Conservation (phyloP, 2,113 vertebrate genomes). For the Lonchura striata region DNA sequence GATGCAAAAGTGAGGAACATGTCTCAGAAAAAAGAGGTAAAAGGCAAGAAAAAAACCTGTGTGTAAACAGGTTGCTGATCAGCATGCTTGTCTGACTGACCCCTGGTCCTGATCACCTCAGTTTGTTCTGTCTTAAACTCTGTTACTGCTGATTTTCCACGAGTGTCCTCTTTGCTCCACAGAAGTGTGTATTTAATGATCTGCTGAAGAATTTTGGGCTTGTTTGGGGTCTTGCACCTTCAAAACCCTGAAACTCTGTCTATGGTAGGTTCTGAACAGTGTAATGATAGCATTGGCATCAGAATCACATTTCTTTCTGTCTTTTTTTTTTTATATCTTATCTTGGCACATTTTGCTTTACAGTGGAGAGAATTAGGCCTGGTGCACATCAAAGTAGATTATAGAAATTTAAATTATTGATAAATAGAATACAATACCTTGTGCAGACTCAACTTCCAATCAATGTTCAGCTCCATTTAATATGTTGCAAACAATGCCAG, state of each 20-base stretch:
- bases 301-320: neutral
- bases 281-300: neutral
- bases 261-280: neutral
- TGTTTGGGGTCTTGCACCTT: neutral
- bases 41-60: neutral
- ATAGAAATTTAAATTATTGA: neutral
- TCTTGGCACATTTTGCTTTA: neutral
- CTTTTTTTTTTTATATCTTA: neutral
- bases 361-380: neutral
- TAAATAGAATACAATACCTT: neutral
- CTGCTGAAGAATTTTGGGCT: neutral
- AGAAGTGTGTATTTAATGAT: neutral
- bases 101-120: neutral
- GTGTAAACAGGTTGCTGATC: neutral
- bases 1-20: accelerated
- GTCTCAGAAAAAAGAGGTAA: neutral
- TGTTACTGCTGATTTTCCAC: neutral
- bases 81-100: neutral
- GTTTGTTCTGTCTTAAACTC: neutral
- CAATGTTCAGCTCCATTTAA: neutral
- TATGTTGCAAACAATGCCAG: neutral
- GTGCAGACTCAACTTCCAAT: neutral
- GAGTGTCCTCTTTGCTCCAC: neutral
- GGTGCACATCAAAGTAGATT: neutral
- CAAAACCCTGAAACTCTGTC: neutral